phyloP scores from a whole-genome alignment of 37 sponge, comb jelly and placozoan species.

The Cladorhizidae sp. region DNA sequence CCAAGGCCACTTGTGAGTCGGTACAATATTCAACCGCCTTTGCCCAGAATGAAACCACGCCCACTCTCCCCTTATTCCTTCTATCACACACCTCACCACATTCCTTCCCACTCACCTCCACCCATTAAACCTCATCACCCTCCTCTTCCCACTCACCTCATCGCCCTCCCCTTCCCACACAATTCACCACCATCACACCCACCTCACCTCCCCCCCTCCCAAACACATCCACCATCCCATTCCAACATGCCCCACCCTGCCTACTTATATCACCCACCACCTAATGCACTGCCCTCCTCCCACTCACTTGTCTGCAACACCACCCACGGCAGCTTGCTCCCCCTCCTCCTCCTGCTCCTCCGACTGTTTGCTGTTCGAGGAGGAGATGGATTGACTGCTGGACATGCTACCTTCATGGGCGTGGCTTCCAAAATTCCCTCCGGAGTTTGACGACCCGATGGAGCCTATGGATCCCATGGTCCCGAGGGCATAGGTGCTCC shows the following conservation, averaged over 20 bases:
- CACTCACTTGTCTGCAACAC: background rate
- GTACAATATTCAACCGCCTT: too few species aligned
- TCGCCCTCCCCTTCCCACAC: background rate
- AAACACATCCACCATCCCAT: too few species aligned
- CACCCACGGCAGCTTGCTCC: background rate
- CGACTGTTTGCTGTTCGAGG: slow-evolving; percentile 44
- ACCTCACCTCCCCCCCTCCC: background rate
- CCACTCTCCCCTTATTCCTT: too few species aligned
- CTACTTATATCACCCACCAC: too few species aligned
- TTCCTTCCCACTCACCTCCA: too few species aligned
- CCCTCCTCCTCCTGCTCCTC: slow-evolving; percentile 34
- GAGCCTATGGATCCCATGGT: background rate
- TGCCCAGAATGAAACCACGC: too few species aligned
- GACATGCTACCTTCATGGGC: slow-evolving; percentile 55
- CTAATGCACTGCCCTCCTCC: background rate
- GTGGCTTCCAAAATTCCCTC: background rate
- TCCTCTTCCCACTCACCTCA: background rate
- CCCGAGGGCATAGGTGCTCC: background rate
- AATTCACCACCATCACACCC: background rate
- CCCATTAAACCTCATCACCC: background rate
- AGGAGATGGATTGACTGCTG: slow-evolving; percentile 61
- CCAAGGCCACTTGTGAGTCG: too few species aligned
- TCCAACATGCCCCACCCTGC: too few species aligned
- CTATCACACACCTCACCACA: too few species aligned
- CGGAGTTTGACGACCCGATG: slow-evolving; percentile 9